A percentile compares a stretch with the other conserved stretches of the same genome.
Evolutionary conservation across 2,888 invertebrate genomes (phyloP).

Genomic region (Spilarctia lutea): DNA sequence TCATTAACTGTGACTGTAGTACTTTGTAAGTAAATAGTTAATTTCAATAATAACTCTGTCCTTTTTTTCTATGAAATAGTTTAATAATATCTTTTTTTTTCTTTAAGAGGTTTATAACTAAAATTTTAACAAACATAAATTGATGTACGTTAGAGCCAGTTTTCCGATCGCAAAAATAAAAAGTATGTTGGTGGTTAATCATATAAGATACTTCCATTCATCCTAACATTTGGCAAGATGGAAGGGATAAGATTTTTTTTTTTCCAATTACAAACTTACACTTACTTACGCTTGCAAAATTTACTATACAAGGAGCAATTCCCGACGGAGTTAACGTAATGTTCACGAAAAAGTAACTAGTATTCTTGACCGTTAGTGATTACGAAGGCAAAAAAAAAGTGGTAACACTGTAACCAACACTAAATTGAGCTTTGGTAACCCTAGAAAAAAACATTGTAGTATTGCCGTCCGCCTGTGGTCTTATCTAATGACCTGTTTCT

Average conservation of each 20-base stretch:
- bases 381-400: not conserved
- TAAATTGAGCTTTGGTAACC: not conserved
- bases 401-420: not conserved
- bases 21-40: not conserved
- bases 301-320: not conserved
- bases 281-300: no score
- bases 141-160: no score
- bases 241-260: no score
- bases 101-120: no score
- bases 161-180: no score
- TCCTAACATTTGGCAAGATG: no score
- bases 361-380: not conserved
- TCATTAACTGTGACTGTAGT: not conserved
- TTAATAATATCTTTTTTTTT: not conserved
- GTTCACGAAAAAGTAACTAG: not conserved
- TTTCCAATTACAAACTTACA: no score
- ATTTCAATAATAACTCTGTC: not conserved
- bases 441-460: not conserved
- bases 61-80: not conserved
- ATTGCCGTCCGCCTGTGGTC: not conserved
- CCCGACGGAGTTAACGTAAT: not conserved
- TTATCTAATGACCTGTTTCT: slow-evolving; percentile 2
- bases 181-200: no score
- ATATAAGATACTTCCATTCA: no score
- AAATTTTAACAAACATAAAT: no score